Base-by-base conservation (phyloP, 2,797 vertebrate species). In the Micromesistius poutassou region DNA sequence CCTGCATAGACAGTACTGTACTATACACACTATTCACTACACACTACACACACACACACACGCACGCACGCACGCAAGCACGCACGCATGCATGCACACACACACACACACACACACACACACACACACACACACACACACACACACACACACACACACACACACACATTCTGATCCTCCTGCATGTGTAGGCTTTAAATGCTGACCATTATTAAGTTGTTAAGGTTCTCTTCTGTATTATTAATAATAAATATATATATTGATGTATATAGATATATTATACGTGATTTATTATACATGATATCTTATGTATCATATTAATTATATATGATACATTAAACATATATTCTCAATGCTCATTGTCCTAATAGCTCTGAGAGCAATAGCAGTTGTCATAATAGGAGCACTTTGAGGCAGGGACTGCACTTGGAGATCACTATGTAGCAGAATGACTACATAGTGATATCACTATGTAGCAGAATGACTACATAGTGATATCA, bases 1-100 rank as follows among this genome's bases (percentile, higher is more conserved):
- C 40, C 40, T 42, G 40, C 40, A 42, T 42, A 42, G 40, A 42
- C 40, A 42, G 40, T 14, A 42, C 40, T 42, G 12, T 42, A 42
- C 40, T 42, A 42, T 42, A 73, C 71, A 71, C 73, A 66, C 38
- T 36, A 93, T 91, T 92, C 91, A 89, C 87, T 50, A 83, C 87
- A 62, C 22, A 62, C 19, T n/a, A 62, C 14, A 50, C 46, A 16
- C 46, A 50, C 14, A 16, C 92, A 91, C 91, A 93, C 86, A 90
- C 89, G 90, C 91, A 91, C 91, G 87, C 85, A 90, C 22, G 7
- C 22, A 68, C 62, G 4, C 14, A 68, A 4, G 28, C 25, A 42
- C 40, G 14, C 40, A 42, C 40, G 2, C 40, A 42, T 4, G 14
- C 13, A 42, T 13, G 14, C 40, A 42, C 3, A 13, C 10, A 42